Percentiles rank a stretch among this genome's conserved stretches.
Evolutionary conservation across 2,888 invertebrate genomes (phyloP).

Genomic region (Mesorhabditis spiculigera): DNA sequence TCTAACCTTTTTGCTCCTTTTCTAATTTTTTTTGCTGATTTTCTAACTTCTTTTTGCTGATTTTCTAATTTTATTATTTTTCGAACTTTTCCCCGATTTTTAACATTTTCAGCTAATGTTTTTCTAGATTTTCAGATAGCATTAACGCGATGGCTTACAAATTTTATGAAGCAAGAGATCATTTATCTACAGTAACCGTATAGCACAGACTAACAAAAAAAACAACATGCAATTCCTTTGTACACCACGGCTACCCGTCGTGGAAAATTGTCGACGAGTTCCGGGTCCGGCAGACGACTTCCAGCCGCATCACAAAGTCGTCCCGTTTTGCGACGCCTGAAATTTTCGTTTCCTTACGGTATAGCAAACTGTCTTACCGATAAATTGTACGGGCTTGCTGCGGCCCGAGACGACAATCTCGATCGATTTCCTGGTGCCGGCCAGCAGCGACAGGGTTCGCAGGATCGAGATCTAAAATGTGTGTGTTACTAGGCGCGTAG

Average conservation of each 20-base stretch:
- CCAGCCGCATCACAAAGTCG: conserved; percentile 31
- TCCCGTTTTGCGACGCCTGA: conserved; percentile 29
- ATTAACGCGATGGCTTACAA: no score
- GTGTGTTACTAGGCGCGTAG: neutral
- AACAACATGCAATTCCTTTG: no score
- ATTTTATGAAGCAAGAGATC: no score
- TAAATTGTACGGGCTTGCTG: conserved; percentile 43
- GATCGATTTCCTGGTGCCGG: conserved; percentile 44
- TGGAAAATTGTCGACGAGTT: neutral
- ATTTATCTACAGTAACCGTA: no score
- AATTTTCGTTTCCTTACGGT: neutral
- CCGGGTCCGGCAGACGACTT: conserved; percentile 23
- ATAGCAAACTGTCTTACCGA: conserved; percentile 24
- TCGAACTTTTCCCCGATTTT: no score
- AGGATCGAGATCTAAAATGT: conserved; percentile 31
- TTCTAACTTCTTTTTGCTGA: no score
- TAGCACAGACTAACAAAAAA: no score
- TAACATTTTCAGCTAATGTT: no score
- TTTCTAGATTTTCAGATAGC: no score
- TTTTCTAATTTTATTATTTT: no score
- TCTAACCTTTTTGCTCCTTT: no score
- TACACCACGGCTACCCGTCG: neutral
- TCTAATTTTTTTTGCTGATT: no score
- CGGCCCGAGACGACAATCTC: conserved; percentile 37
- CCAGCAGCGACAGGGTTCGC: conserved; percentile 32